A percentile compares a stretch with the other conserved stretches of the same genome.
Conservation (phyloP, 2,113 vertebrate genomes). For the Amphiprion percula region DNA sequence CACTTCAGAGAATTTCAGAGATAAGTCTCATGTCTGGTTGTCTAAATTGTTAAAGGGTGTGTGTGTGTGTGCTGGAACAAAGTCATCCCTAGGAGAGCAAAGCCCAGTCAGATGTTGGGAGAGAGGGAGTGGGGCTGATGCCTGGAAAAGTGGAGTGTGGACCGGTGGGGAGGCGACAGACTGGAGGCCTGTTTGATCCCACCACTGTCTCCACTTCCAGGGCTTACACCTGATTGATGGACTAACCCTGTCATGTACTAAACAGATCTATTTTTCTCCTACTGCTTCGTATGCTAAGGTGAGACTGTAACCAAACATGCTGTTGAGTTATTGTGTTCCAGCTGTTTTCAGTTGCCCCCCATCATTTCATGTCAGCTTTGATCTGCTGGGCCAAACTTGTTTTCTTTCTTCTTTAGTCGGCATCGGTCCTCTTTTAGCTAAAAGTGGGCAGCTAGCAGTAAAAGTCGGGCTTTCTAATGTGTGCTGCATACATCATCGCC, state of each 20-base stretch:
- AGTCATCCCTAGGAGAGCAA: background rate
- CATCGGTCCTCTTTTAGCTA: slow-evolving; percentile 9
- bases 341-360: slow-evolving; percentile 6
- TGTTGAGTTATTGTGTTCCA: slow-evolving; percentile 45
- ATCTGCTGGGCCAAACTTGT: slow-evolving; percentile 38
- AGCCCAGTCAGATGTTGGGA: too few relatives aligned
- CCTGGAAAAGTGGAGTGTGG: too few relatives aligned
- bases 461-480: slow-evolving; percentile 32
- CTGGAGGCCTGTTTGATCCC: slow-evolving; percentile 52
- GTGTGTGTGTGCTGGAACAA: background rate
- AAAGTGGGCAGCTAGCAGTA: slow-evolving; percentile 17
- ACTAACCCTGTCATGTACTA: slow-evolving; percentile 67
- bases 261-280: slow-evolving; percentile 72
- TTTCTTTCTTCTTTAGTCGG: background rate
- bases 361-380: slow-evolving; percentile 33
- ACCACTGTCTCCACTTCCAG: slow-evolving; percentile 53
- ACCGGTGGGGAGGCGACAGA: background rate
- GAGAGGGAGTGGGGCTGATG: too few relatives aligned
- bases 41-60: background rate
- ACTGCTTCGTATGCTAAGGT: slow-evolving; percentile 59
- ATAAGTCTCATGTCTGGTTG: background rate
- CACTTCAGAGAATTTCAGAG: background rate
- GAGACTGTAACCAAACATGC: slow-evolving; percentile 62
- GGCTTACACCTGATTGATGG: slow-evolving; percentile 69
- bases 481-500: slow-evolving; percentile 10